Evolutionary conservation across 2,797 vertebrate genomes (phyloP), one percentile per base, ranked within the genome.

Genomic region (Prunella strophiata): DNA sequence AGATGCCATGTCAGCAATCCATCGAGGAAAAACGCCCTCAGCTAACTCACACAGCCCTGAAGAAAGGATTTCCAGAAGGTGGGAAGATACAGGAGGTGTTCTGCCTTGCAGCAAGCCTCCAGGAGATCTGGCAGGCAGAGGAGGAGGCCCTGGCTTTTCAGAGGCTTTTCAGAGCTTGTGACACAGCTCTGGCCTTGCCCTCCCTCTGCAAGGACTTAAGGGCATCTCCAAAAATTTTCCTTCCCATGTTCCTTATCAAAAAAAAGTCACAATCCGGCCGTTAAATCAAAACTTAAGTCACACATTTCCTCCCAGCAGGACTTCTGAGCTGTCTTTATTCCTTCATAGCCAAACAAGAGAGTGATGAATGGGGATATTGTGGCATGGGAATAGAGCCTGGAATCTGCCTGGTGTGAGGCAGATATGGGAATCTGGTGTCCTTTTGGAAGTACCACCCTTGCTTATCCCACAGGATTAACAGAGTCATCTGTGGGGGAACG

Each of bases 331-430:
- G 11, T 29, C 58, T 94, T 95, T 88, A 72, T 58, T 72, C 40
- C 63, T 65, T 66, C 71, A 19, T 11, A 78, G 48, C 9, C 51
- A 79, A 88, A 73, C 57, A 84, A 83, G 45, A 51, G 26, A 10
- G 42, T 80, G 62, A 91, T 93, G 59, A 95, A 93, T 82, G 73
- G 63, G 43, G 47, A 74, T 72, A 61, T 2, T 92, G 75, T 89
- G 80, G 55, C 48, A 76, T 48, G 48, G 73, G 63, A 76, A 65
- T 9, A 43, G 26, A 61, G 61, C 25, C 29, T 57, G 29, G 30
- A 32, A 26, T 88, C 43, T 76, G 38, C 10, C 62, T 82, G 73
- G 82, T 75, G 42, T 11, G 16, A 65, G 43, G 32, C 25, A 4
- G 47, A 72, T 36, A 59, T 1, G 32, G 87, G 75, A 66, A 70